Percentiles rank a stretch among this genome's conserved stretches.
Evolutionary conservation across 2,113 vertebrate species (phyloP).

Genomic region (Neogale vison): DNA sequence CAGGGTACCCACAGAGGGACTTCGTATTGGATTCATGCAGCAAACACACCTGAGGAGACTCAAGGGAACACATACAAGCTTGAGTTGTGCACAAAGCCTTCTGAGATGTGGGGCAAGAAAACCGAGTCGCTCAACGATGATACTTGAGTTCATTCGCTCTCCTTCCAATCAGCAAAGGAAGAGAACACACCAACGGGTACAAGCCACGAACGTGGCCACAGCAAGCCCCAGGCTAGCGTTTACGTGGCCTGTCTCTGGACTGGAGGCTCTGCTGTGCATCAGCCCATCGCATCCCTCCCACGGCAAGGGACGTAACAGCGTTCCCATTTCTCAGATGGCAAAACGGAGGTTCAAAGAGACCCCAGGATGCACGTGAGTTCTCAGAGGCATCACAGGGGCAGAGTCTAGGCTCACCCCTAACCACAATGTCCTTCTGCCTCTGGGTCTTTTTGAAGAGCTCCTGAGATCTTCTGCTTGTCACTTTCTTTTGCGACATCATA

Average conservation of each 20-base stretch:
- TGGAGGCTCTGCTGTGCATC: neutral
- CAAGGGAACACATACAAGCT: no score
- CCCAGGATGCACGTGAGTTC: fast-evolving
- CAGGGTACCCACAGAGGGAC: no score
- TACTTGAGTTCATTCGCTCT: no score
- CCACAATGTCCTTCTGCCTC: neutral
- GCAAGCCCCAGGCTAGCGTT: neutral
- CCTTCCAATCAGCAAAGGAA: neutral
- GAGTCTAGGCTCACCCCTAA: neutral
- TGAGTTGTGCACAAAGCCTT: neutral
- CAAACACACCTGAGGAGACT: no score
- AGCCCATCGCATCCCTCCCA: fast-evolving
- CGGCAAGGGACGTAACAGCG: fast-evolving
- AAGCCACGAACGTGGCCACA: fast-evolving
- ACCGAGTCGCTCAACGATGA: neutral
- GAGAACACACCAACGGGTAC: fast-evolving
- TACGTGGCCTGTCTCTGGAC: fast-evolving
- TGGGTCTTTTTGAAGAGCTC: neutral
- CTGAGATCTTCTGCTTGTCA: neutral
- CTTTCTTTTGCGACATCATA: fast-evolving
- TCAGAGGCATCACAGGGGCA: fast-evolving
- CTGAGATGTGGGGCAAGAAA: no score
- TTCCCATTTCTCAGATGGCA: neutral
- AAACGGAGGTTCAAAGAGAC: neutral
- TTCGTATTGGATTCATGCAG: fast-evolving